These are phyloP conservation scores for Biston stratarius DNA, from an alignment of 2,888 invertebrate genomes.

Conservation along the genomic window DNA sequence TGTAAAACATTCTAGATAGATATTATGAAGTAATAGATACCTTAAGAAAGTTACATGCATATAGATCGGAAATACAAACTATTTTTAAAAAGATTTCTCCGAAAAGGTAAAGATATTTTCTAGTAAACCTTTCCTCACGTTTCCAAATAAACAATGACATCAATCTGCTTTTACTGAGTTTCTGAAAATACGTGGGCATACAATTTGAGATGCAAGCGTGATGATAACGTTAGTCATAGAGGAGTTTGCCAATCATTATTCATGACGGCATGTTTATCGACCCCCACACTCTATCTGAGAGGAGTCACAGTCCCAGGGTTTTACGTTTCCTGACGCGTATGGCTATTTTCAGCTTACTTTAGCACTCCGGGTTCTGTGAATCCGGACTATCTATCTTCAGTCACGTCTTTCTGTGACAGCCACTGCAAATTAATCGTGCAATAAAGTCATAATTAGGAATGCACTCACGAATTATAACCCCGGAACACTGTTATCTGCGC, in stretches of 20 bases:
- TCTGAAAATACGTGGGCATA: slow-evolving; percentile 57
- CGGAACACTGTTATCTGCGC: slow-evolving; percentile 36
- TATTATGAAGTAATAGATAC: too few species aligned
- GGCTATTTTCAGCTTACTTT: slow-evolving; percentile 68
- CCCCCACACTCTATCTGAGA: slow-evolving; percentile 60
- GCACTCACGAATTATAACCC: slow-evolving; percentile 40
- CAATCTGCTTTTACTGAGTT: slow-evolving; percentile 46
- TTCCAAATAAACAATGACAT: slow-evolving; percentile 53
- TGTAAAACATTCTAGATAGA: too few species aligned
- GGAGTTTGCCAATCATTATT: slow-evolving; percentile 77
- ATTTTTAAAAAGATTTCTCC: not conserved
- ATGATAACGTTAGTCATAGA: slow-evolving; percentile 60
- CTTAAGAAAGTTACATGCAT: too few species aligned
- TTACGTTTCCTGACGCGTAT: slow-evolving; percentile 71
- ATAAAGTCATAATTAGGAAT: slow-evolving; percentile 39
- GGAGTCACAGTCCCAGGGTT: slow-evolving; percentile 71
- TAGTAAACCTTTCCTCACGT: slow-evolving; percentile 26
- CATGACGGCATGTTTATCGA: slow-evolving; percentile 69
- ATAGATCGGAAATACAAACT: not conserved
- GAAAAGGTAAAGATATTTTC: not conserved
- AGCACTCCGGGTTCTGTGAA: slow-evolving; percentile 52
- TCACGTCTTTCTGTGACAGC: slow-evolving; percentile 51
- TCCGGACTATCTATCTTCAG: slow-evolving; percentile 52
- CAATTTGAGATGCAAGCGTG: slow-evolving; percentile 50
- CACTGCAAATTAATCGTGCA: slow-evolving; percentile 46